phyloP scores from a whole-genome alignment of 2,797 vertebrate species.

The Zalophus californianus region DNA sequence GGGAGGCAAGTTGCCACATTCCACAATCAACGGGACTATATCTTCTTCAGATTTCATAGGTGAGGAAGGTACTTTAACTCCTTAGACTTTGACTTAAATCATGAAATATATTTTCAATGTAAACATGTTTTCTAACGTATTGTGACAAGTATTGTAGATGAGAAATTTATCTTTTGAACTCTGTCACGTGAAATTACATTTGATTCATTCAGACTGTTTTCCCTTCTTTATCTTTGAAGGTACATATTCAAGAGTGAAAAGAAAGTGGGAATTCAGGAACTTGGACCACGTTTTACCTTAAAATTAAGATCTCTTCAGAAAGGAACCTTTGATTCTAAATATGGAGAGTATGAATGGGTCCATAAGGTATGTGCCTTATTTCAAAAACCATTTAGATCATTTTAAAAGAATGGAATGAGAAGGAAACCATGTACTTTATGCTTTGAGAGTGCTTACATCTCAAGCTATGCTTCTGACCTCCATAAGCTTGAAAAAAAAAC shows the following conservation, averaged over 20 bases:
- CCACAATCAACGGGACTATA: conserved; percentile 98
- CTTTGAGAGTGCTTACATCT: conserved; percentile 9
- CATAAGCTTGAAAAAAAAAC: neutral
- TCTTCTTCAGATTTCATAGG: conserved; percentile 99
- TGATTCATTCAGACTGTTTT: neutral
- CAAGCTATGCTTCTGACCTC: neutral
- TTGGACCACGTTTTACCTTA: conserved; percentile 98
- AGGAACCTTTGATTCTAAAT: conserved; percentile 99
- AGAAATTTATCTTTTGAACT: conserved; percentile 1
- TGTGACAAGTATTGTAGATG: neutral
- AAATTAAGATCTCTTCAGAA: conserved; percentile 98
- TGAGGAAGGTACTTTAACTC: conserved; percentile 76
- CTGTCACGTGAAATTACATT: neutral
- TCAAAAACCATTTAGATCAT: neutral
- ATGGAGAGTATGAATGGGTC: conserved; percentile 99
- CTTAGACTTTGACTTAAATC: neutral
- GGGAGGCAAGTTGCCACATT: conserved; percentile 98
- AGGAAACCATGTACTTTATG: neutral
- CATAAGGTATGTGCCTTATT: conserved; percentile 93
- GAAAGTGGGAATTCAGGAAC: conserved; percentile 98
- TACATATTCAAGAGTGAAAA: conserved; percentile 99
- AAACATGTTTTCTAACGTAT: conserved; percentile 18
- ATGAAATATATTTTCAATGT: conserved; percentile 1
- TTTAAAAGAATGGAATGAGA: neutral
- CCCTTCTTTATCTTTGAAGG: conserved; percentile 85